Percentiles rank a stretch among this genome's conserved stretches.
phyloP scores from a whole-genome alignment of 2,888 invertebrate species.

The Philereme vetulata region DNA sequence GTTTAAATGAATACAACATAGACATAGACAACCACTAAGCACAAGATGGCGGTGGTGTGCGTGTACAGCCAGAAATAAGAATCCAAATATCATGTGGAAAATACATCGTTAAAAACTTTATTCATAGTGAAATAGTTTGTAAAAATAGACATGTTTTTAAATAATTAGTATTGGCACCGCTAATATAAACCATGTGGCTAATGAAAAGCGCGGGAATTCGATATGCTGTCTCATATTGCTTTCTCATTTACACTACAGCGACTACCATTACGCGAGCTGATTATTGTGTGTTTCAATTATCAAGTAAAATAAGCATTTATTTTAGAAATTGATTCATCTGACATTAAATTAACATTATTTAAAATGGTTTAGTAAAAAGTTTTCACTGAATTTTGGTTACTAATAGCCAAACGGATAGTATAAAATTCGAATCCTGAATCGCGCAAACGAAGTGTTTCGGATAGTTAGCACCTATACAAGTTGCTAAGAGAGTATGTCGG shows the following conservation, averaged over 20 bases:
- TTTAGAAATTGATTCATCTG: neutral
- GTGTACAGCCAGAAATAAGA: no score
- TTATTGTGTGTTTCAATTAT: neutral
- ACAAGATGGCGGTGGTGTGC: neutral
- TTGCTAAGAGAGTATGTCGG: neutral
- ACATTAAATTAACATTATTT: neutral
- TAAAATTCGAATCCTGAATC: constrained; percentile 21
- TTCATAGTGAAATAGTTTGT: no score
- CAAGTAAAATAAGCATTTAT: neutral
- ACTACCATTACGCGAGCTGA: neutral
- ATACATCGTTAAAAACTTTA: no score
- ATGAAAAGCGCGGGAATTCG: constrained; percentile 11
- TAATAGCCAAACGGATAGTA: neutral
- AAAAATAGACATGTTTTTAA: no score
- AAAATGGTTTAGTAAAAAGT: neutral
- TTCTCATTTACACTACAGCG: constrained; percentile 5
- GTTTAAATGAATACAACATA: no score
- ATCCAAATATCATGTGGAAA: no score
- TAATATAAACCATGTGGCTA: neutral
- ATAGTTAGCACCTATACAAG: neutral
- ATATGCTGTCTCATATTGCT: constrained; percentile 5
- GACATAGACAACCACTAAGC: neutral
- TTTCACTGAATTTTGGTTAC: neutral
- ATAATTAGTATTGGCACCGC: no score
- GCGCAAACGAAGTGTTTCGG: constrained; percentile 10